A percentile compares a stretch with the other conserved stretches of the same genome.
These are phyloP conservation scores for Brachylomia viminalis DNA, from an alignment of 2,888 invertebrate genomes.

Conservation along the genomic window DNA sequence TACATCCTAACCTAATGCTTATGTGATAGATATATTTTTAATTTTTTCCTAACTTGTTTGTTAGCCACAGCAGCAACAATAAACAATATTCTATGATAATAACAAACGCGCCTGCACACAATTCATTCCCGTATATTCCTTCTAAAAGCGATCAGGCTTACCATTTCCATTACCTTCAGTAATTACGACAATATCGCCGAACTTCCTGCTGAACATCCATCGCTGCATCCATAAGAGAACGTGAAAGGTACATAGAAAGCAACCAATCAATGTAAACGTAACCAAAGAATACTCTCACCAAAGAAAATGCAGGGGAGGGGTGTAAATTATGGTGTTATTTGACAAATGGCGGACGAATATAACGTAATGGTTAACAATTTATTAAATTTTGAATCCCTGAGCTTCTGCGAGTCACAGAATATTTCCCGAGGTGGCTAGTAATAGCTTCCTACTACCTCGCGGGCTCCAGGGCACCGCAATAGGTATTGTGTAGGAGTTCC, in stretches of 20 bases:
- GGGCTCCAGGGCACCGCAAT: conserved; percentile 15
- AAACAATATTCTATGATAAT: background rate
- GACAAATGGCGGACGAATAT: conserved; percentile 66
- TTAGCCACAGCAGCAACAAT: background rate
- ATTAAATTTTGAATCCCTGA: conserved; percentile 65
- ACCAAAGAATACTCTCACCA: conserved; percentile 23
- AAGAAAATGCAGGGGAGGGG: conserved; percentile 27
- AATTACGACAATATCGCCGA: conserved; percentile 18
- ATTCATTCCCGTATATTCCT: conserved; percentile 36
- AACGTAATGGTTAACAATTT: conserved; percentile 68
- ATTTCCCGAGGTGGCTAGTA: conserved; percentile 51
- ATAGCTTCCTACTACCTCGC: conserved; percentile 52
- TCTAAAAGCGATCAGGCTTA: conserved; percentile 51
- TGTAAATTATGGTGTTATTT: conserved; percentile 68
- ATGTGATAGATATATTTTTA: background rate
- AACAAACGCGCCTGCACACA: background rate
- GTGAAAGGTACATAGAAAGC: background rate
- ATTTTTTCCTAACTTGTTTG: background rate
- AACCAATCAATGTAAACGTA: conserved; percentile 23
- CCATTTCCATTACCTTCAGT: conserved; percentile 50
- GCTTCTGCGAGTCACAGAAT: conserved; percentile 40
- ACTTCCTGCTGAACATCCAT: conserved; percentile 34
- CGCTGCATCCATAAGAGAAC: background rate
- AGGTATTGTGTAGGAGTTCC: conserved; percentile 39
- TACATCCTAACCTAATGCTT: background rate